Conservation (phyloP, 2,888 invertebrate species). For the Plagodis pulveraria region DNA sequence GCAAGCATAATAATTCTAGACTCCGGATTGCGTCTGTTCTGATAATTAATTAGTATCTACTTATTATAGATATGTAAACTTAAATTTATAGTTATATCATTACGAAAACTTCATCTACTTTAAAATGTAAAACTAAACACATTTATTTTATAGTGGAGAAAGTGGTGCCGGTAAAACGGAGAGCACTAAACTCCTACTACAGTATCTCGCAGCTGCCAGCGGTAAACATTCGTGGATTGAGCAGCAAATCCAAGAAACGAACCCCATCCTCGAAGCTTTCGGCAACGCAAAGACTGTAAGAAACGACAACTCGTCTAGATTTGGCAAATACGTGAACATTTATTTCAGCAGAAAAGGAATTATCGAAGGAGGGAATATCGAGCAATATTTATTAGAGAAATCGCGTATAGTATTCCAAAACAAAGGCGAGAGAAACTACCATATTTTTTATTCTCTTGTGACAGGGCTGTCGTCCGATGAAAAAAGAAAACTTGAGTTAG, state of each 20-base stretch:
- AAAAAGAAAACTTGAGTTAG: conserved; percentile 90
- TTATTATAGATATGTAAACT: too few relatives aligned
- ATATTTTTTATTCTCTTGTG: conserved; percentile 96
- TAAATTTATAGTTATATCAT: neutral
- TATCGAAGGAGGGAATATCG: conserved; percentile 97
- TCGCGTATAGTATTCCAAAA: conserved; percentile 96
- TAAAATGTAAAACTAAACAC: neutral
- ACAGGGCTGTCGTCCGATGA: conserved; percentile 93
- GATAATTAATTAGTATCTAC: too few relatives aligned
- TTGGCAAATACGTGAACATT: conserved; percentile 97
- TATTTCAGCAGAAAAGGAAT: conserved; percentile 92
- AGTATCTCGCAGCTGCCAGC: conserved; percentile 96
- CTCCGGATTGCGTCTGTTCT: too few relatives aligned
- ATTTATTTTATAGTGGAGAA: conserved; percentile 89
- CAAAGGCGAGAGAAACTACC: conserved; percentile 96
- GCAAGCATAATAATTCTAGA: too few relatives aligned
- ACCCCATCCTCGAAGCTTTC: conserved; percentile 98
- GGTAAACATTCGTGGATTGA: conserved; percentile 99
- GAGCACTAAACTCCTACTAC: conserved; percentile 96
- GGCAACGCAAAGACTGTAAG: conserved; percentile 98
- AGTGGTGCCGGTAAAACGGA: conserved; percentile 98
- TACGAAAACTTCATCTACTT: neutral
- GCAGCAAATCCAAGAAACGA: conserved; percentile 98
- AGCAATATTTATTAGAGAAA: conserved; percentile 97
- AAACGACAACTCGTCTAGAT: conserved; percentile 98